phyloP scores from a whole-genome alignment of 2,888 invertebrate genomes.

The Drosophila incognita region DNA sequence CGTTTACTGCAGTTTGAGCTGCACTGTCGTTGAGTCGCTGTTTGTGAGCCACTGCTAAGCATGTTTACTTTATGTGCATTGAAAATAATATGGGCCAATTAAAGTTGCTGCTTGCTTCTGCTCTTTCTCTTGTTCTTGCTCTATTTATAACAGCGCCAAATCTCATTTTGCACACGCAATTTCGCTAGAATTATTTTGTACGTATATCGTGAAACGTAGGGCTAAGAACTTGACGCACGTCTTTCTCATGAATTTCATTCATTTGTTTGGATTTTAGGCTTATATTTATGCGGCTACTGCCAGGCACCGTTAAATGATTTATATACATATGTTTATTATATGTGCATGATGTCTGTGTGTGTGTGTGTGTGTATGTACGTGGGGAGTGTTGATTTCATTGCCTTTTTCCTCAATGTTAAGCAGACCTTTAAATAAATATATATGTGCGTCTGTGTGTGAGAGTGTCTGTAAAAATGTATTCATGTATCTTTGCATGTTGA shows the following conservation, averaged over 20 bases:
- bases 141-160: slow-evolving; percentile 21
- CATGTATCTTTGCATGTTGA: not conserved
- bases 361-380: not conserved
- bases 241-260: slow-evolving; percentile 58
- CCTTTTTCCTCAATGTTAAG: not conserved
- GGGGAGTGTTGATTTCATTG: slow-evolving; percentile 10
- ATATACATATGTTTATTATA: slow-evolving; percentile 51
- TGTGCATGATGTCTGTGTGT: not conserved
- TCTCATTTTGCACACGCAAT: slow-evolving; percentile 50
- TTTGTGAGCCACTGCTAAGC: slow-evolving; percentile 25
- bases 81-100: slow-evolving; percentile 6
- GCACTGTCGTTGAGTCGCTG: slow-evolving; percentile 12
- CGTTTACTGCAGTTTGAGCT: slow-evolving; percentile 27
- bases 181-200: slow-evolving; percentile 29
- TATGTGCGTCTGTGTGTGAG: not conserved
- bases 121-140: slow-evolving; percentile 1
- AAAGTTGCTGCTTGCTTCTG: slow-evolving; percentile 4
- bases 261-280: slow-evolving; percentile 64
- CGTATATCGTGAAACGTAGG: slow-evolving; percentile 23
- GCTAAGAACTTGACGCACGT: slow-evolving; percentile 51
- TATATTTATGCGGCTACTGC: slow-evolving; percentile 53
- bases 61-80: not conserved
- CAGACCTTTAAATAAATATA: slow-evolving; percentile 7
- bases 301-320: slow-evolving; percentile 61
- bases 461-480: not conserved